Evolutionary conservation across 1,140 invertebrate genomes (phyloP).

Genomic region (Apolygus lucorum): DNA sequence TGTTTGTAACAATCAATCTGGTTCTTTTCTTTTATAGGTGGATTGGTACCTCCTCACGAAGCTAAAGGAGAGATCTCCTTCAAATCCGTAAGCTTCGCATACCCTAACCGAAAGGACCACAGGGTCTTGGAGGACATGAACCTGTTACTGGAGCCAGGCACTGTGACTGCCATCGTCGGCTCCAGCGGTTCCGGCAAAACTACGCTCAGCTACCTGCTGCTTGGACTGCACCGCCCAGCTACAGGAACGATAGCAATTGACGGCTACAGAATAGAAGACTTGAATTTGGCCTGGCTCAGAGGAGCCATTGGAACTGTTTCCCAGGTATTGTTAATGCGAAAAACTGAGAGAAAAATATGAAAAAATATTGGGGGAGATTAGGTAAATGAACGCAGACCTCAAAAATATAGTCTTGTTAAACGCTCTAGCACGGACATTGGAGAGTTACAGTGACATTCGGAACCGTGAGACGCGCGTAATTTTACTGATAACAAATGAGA

Average conservation of each 20-base stretch:
- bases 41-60: constrained; percentile 42
- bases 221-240: constrained; percentile 72
- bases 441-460: no score
- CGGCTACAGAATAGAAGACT: constrained; percentile 50
- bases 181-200: constrained; percentile 79
- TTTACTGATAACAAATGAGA: no score
- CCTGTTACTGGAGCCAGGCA: constrained; percentile 59
- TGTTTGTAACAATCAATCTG: no score
- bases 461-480: no score
- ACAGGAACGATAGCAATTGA: constrained; percentile 57
- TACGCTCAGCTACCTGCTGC: constrained; percentile 63
- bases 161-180: constrained; percentile 73
- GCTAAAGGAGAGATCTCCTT: constrained; percentile 61
- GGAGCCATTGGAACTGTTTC: constrained; percentile 69
- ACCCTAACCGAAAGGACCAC: constrained; percentile 58
- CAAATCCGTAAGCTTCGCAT: constrained; percentile 59
- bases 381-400: no score
- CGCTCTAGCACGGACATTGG: no score
- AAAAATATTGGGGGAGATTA: no score
- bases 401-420: no score
- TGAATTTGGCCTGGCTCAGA: constrained; percentile 63
- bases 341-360: no score
- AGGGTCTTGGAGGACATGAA: constrained; percentile 56
- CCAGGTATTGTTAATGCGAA: no score
- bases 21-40: constrained; percentile 46